These are phyloP conservation scores for Agonopterix heracliana DNA, from an alignment of 2,888 invertebrate species.

Conservation along the genomic window DNA sequence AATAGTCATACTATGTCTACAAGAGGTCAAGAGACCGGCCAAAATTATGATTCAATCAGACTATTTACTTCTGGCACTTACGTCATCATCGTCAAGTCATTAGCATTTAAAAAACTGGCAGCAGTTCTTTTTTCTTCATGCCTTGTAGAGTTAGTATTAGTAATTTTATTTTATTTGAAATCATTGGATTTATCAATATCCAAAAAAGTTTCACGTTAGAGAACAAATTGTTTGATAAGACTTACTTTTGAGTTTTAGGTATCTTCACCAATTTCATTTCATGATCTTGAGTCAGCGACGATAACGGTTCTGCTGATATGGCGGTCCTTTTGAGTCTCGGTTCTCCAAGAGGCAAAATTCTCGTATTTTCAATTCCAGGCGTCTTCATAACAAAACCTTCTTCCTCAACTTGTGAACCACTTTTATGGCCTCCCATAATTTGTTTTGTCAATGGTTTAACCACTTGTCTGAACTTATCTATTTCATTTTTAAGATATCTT, in stretches of 20 bases:
- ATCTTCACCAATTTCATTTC: slow-evolving; percentile 82
- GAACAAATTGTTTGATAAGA: slow-evolving; percentile 7
- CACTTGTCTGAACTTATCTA: slow-evolving; percentile 90
- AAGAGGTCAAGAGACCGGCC: no score
- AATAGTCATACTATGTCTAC: no score
- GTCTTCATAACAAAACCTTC: slow-evolving; percentile 60
- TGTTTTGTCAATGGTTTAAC: slow-evolving; percentile 82
- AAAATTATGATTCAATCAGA: no score
- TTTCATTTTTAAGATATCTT: slow-evolving; percentile 86
- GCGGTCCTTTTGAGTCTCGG: slow-evolving; percentile 82
- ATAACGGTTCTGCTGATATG: slow-evolving; percentile 89
- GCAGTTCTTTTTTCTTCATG: no score
- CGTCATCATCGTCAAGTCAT: no score
- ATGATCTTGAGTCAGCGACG: slow-evolving; percentile 69
- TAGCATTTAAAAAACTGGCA: no score
- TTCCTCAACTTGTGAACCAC: slow-evolving; percentile 51
- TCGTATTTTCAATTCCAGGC: slow-evolving; percentile 73
- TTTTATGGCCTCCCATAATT: slow-evolving; percentile 72
- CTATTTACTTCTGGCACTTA: no score
- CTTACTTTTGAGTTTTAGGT: slow-evolving; percentile 80
- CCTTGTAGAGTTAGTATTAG: no score
- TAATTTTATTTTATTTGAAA: no score
- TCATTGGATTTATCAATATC: no score
- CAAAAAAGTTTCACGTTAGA: no score
- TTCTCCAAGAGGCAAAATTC: slow-evolving; percentile 71